Evolutionary conservation across 2,888 invertebrate species (phyloP).

Genomic region (Idaea biselata): DNA sequence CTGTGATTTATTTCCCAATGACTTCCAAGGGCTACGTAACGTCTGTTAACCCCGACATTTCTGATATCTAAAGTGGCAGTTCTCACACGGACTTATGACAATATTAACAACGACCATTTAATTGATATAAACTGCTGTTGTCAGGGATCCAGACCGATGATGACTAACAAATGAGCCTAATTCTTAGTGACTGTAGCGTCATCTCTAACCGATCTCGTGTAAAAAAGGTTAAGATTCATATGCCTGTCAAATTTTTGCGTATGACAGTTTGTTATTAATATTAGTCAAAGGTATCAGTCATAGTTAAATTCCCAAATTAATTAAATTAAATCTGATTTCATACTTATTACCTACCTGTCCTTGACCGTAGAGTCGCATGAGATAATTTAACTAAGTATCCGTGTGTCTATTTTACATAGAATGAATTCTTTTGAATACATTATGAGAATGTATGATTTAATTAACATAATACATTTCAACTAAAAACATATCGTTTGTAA

Average conservation of each 20-base stretch:
- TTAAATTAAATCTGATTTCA: background rate
- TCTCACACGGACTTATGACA: conserved; percentile 62
- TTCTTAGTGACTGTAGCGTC: conserved; percentile 24
- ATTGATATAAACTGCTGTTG: conserved; percentile 64
- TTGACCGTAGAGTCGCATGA: background rate
- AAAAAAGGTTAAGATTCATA: no score
- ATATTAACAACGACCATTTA: conserved; percentile 69
- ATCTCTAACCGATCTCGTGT: conserved; percentile 13
- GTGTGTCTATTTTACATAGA: background rate
- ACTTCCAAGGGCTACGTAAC: conserved; percentile 32
- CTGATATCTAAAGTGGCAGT: conserved; percentile 39
- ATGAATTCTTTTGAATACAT: background rate
- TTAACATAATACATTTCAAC: background rate
- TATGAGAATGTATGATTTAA: background rate
- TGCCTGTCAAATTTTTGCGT: no score
- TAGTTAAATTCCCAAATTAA: background rate
- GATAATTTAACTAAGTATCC: background rate
- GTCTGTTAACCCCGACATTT: conserved; percentile 40
- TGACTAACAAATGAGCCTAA: conserved; percentile 26
- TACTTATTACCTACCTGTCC: background rate
- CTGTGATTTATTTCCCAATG: conserved; percentile 11
- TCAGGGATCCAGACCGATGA: conserved; percentile 25
- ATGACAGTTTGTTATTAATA: no score
- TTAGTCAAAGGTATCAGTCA: background rate
- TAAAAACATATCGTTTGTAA: background rate